These are phyloP conservation scores for Psilopsiagon aurifrons DNA, from an alignment of 2,113 vertebrate species.

Conservation along the genomic window DNA sequence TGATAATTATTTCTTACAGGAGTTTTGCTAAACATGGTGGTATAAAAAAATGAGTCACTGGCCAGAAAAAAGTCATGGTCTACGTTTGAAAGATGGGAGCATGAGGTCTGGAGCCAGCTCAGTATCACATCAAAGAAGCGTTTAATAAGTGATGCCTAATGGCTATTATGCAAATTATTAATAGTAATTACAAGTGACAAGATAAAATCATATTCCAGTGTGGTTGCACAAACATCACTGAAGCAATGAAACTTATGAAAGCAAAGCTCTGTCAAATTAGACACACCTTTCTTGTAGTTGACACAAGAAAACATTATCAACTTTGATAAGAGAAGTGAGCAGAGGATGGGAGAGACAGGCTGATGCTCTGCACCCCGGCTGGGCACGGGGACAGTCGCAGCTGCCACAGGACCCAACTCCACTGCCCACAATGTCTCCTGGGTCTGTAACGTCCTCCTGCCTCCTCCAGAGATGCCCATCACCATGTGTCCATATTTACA, in stretches of 20 bases:
- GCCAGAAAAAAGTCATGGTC: conserved; percentile 25
- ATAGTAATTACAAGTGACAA: conserved; percentile 63
- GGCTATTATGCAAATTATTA: conserved; percentile 59
- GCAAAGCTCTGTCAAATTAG: neutral
- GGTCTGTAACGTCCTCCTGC: neutral
- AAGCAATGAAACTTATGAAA: conserved; percentile 54
- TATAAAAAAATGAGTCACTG: conserved; percentile 43
- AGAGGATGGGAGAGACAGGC: neutral
- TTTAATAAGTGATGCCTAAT: conserved; percentile 49
- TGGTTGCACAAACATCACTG: conserved; percentile 57
- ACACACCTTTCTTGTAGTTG: conserved; percentile 55
- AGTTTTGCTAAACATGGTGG: neutral
- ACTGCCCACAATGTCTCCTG: neutral
- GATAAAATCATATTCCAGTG: conserved; percentile 52
- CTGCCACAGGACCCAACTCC: neutral
- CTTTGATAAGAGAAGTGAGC: neutral
- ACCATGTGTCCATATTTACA: rapidly evolving
- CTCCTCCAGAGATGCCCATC: neutral
- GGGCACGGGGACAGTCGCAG: neutral
- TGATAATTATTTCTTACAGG: conserved; percentile 44
- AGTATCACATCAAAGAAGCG: conserved; percentile 62
- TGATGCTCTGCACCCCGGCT: neutral
- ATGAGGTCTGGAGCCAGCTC: neutral
- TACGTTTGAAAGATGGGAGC: conserved; percentile 44
- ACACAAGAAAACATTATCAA: conserved; percentile 37